Evolutionary conservation across 2,888 invertebrate genomes (phyloP), one percentile per base, ranked within the genome.

Genomic region (Mesopsocus fuscifrons): DNA sequence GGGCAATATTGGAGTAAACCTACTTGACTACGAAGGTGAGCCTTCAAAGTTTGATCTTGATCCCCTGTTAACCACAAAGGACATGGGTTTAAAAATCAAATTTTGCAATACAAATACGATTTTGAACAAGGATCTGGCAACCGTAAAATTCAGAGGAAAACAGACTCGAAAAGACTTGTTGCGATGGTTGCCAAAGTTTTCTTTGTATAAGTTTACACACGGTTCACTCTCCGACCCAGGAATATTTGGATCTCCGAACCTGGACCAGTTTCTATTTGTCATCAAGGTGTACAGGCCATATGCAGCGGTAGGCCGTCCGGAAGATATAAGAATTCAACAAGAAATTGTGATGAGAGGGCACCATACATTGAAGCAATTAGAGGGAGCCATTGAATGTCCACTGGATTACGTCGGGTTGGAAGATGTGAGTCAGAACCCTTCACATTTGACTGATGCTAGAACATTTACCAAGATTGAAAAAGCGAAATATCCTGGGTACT

Each of bases 401-500:
- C 3, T 38, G 38, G 38, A 38, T 38, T 21, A 38, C 11, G 4
- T 15, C 3, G 18, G 18, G 3, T 20, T 38, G 20, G 21, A 5
- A 6, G 38, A 38, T 20, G 38, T 18, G 4, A 38, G 38, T 17
- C 18, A 38, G 26, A 6, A 11, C 26, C 26, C 26, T 9, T 9
- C 11, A 6, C 8, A 11, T 26, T 6, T 6, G 8, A 26, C 11
- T 26, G n/a, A n/a, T n/a, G n/a, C n/a, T n/a, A n/a, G n/a, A n/a
- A n/a, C n/a, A n/a, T n/a, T n/a, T n/a, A 26, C 6, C 11, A 26
- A 26, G 26, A 26, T 26, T 6, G 8, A 11, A 26, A 26, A 78
- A 77, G 67, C 71, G 46, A 53, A 67, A 16, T 79, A 72, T 55
- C 74, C 72, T 46, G 77, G 83, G 0, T 74, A 74, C 2, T 79